Evolutionary conservation across 2,113 vertebrate genomes (phyloP).

Genomic region (Pachyramphus minor): DNA sequence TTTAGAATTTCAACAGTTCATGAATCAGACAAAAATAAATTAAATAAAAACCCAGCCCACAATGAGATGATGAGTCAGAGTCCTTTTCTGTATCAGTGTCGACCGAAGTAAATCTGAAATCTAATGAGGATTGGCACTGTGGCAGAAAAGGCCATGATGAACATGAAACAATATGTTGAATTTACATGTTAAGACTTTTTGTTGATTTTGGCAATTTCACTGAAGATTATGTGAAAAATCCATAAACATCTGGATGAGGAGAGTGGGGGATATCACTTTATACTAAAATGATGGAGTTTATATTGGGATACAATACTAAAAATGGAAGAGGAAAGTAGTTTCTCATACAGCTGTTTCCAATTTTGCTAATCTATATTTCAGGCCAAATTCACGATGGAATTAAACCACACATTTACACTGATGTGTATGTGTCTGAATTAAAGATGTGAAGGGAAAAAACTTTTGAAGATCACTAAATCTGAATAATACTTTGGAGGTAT

Average conservation of each 20-base stretch:
- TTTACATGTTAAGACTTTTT: constrained; percentile 82
- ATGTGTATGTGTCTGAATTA: constrained; percentile 69
- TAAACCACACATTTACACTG: constrained; percentile 72
- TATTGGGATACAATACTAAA: constrained; percentile 82
- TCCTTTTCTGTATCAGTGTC: constrained; percentile 74
- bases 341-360: constrained; percentile 84
- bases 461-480: constrained; percentile 53
- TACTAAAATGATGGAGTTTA: constrained; percentile 78
- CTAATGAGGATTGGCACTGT: constrained; percentile 76
- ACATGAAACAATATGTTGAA: constrained; percentile 81
- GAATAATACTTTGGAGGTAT: constrained; percentile 43
- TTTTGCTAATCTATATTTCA: constrained; percentile 81
- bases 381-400: constrained; percentile 74
- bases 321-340: constrained; percentile 81
- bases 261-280: constrained; percentile 65
- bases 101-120: constrained; percentile 78
- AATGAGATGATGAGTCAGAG: constrained; percentile 81
- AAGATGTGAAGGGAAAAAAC: constrained; percentile 13
- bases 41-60: constrained; percentile 73
- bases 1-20: constrained; percentile 78
- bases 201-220: constrained; percentile 80
- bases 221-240: constrained; percentile 79
- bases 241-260: constrained; percentile 78
- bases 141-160: constrained; percentile 83
- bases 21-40: constrained; percentile 81